These are phyloP conservation scores for Dynastes maya DNA, from an alignment of 2,888 invertebrate genomes.

Conservation along the genomic window DNA sequence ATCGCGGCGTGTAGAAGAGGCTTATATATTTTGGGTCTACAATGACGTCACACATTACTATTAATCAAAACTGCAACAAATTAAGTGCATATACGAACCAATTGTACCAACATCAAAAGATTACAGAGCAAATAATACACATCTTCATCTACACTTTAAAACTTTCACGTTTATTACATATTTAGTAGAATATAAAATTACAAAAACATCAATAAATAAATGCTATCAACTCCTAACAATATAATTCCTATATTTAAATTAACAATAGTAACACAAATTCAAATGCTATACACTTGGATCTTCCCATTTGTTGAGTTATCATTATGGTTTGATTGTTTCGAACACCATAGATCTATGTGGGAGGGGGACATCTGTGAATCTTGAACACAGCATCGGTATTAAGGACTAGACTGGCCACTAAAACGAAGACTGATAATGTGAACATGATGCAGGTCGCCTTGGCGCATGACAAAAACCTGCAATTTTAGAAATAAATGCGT, in stretches of 20 bases:
- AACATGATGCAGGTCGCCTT: conserved; percentile 31
- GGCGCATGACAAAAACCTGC: conserved; percentile 18
- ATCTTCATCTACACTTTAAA: not conserved
- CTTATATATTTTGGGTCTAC: too few relatives aligned
- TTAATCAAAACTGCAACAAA: not conserved
- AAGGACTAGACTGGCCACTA: conserved; percentile 41
- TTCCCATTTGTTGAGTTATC: not conserved
- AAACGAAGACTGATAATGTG: conserved; percentile 26
- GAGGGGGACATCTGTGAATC: conserved; percentile 27
- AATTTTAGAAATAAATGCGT: not conserved
- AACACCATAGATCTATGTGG: not conserved
- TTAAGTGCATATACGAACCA: too few relatives aligned
- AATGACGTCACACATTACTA: too few relatives aligned
- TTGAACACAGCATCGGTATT: conserved; percentile 36
- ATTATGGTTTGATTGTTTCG: not conserved
- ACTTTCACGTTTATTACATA: conserved; percentile 14
- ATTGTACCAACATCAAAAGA: not conserved
- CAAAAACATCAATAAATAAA: conserved; percentile 40
- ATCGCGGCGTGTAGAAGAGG: too few relatives aligned
- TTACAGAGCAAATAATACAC: too few relatives aligned
- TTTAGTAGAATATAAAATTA: conserved; percentile 31
- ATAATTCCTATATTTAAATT: conserved; percentile 36
- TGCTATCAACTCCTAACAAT: conserved; percentile 40
- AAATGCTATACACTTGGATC: not conserved
- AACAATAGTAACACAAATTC: conserved; percentile 5